Base-by-base conservation (phyloP, 2,113 vertebrate genomes). In the Cromileptes altivelis region DNA sequence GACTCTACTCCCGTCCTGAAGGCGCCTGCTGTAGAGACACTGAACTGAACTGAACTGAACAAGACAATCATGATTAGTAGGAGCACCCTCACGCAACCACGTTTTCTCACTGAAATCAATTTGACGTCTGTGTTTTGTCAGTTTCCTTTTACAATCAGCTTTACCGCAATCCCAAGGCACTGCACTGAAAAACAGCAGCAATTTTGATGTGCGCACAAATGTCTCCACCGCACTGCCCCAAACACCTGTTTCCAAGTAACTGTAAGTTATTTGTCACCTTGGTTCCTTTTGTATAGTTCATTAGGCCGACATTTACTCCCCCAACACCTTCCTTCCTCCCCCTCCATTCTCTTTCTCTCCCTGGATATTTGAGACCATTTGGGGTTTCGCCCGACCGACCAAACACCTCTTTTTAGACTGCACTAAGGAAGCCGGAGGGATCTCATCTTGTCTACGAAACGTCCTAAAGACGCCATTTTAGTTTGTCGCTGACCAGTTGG, bases 251-350 rank as follows among this genome's bases (percentile, higher is more conserved):
- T 74, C 93, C 94, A 92, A 92, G 92, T 95, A 94, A 93, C 94
- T 92, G 74, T 95, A 94, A 95, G 88, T 96, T 95, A 95, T 96
- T 95, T 88, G 85, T 92, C 92, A 86, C 91, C 87, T 89, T 63
- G 79, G 83, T 90, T 91, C 70, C 78, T 91, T 45, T 88, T 94
- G 92, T 93, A 91, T 88, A 93, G 92, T 81, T 80, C 85, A 89
- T 82, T 65, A 84, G 91, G 87, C 85, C 73, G 40, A 78, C 74
- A 78, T 75, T 82, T 49, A 58, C 33, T 64, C 74, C 71, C 70
- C 27, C 11, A 21, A 21, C 70, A 27, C 47, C 65, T 52, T 42
- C 33, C 18, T 12, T 6, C 14, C 25, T 23, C 5, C 52, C 56
- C 52, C 23, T 42, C 4, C 27, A n/a, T 53, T 45, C 55, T 64